Conservation (phyloP, 2,888 invertebrate genomes). For the Drosophila borborema region DNA sequence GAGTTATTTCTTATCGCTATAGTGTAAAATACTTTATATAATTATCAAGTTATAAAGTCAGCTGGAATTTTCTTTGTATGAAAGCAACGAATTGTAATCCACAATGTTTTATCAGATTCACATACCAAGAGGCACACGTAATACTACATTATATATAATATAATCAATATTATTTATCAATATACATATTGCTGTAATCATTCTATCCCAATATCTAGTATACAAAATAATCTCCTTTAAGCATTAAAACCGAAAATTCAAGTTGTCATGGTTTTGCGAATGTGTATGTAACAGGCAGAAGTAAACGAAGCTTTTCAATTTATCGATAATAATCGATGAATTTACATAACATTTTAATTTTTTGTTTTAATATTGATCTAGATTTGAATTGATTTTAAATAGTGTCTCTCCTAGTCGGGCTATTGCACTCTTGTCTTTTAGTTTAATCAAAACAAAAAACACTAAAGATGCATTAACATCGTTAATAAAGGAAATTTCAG, state of each 20-base stretch:
- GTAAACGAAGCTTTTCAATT: neutral
- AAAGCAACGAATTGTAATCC: neutral
- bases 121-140: slow-evolving; percentile 13
- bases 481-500: neutral
- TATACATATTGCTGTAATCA: neutral
- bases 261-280: neutral
- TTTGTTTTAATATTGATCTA: too few relatives aligned
- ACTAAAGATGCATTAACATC: neutral
- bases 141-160: neutral
- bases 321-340: neutral
- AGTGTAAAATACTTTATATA: neutral
- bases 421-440: neutral
- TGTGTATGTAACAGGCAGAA: neutral
- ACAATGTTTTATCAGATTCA: slow-evolving; percentile 2
- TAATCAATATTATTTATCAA: neutral
- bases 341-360: neutral
- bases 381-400: neutral
- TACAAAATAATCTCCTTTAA: neutral
- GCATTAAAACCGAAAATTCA: neutral
- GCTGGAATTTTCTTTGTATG: slow-evolving; percentile 3
- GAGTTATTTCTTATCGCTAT: neutral
- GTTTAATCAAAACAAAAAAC: neutral
- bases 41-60: neutral
- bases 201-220: neutral
- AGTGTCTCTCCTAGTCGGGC: too few relatives aligned